A percentile compares a stretch with the other conserved stretches of the same genome.
Conservation (phyloP, 2,888 invertebrate species). For the Apodemia mormo region DNA sequence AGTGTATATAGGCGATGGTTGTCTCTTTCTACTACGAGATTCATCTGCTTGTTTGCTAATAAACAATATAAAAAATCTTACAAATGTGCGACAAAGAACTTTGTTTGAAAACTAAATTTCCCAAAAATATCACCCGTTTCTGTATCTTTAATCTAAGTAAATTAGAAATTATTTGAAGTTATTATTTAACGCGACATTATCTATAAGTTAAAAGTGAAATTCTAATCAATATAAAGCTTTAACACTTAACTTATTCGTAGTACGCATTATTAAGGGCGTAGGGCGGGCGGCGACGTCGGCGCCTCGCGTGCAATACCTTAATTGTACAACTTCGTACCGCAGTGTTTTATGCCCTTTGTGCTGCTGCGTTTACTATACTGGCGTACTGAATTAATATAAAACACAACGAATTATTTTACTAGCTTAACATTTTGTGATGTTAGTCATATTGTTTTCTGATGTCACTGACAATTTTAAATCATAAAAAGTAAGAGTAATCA, state of each 20-base stretch:
- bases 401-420: no score
- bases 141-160: background rate
- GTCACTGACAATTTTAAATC: no score
- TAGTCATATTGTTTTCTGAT: no score
- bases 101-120: no score
- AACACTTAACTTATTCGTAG: constrained; percentile 34
- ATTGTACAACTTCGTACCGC: constrained; percentile 54
- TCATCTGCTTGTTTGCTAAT: no score
- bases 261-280: constrained; percentile 18
- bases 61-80: no score
- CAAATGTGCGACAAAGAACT: no score
- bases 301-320: constrained; percentile 69
- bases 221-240: constrained; percentile 38
- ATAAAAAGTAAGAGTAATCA: no score
- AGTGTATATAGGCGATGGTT: no score
- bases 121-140: no score
- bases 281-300: constrained; percentile 61
- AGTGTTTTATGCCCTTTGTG: constrained; percentile 26
- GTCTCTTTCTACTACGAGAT: no score
- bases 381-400: background rate
- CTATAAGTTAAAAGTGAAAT: constrained; percentile 8
- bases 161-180: background rate
- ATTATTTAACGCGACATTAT: constrained; percentile 11
- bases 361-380: constrained; percentile 27
- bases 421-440: no score